Evolutionary conservation across 2,797 vertebrate genomes (phyloP), one percentile per base, ranked within the genome.

Genomic region (Myripristis murdjan): DNA sequence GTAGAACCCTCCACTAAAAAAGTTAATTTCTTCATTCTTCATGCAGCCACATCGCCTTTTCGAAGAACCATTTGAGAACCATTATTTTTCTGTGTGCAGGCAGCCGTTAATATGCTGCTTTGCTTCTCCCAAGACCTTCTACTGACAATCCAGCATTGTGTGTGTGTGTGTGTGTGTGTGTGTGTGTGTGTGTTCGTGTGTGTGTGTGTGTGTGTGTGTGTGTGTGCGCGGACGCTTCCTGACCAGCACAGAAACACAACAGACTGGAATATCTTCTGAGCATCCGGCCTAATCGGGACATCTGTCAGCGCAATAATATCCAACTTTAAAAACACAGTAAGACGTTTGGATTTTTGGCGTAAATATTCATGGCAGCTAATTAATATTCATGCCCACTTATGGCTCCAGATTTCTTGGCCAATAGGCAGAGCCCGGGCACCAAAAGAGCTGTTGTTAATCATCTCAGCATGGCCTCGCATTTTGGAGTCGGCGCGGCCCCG

Each of bases 391-490:
- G 31, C 16, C 20, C 54, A 37, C 31, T 26, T 26, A n/a, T 44
- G 6, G 53, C 54, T 59, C 18, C 24, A 44, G n/a, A 53, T 33
- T 33, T 31, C 11, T 24, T 3, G 9, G 64, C 64, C 64, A 56
- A 66, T 33, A 47, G 24, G 44, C 44, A 46, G 39, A 46, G 24
- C 49, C 35, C 15, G 4, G 28, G 47, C 24, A 24, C 11, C 47
- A n/a, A 20, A 16, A 5, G 47, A 26, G n/a, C 55, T 15, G 39
- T 22, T 26, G 53, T 56, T 54, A 65, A 35, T 55, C 23, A 58
- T 71, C 62, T 35, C 23, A 10, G 57, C 23, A 54, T 61, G 63
- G 69, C 47, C 56, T 75, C 15, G 33, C 8, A 22, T n/a, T 18
- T 54, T 51, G n/a, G 52, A 48, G 33, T 28, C 31, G 18, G 53